A percentile compares a stretch with the other conserved stretches of the same genome.
Evolutionary conservation across 2,888 invertebrate species (phyloP).

Genomic region (Drosophila macrothrix): DNA sequence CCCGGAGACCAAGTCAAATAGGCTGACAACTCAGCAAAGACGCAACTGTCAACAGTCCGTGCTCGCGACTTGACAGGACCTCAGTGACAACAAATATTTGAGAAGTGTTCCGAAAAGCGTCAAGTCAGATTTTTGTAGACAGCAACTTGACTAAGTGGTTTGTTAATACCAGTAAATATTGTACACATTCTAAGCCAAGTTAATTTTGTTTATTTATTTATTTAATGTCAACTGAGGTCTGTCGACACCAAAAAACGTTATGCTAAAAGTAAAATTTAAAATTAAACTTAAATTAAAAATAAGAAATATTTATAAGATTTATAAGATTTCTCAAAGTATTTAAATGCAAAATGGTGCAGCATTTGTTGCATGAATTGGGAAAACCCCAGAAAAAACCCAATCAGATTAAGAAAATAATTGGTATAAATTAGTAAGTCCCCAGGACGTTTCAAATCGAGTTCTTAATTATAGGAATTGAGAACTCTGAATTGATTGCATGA

Average conservation of each 20-base stretch:
- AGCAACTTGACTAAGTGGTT: constrained; percentile 6
- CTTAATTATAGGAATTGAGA: not conserved
- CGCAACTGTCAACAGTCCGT: constrained; percentile 67
- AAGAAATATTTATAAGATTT: not conserved
- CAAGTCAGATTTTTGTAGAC: not conserved
- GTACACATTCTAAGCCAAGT: not conserved
- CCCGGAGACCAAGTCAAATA: constrained; percentile 62
- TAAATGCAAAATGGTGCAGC: not conserved
- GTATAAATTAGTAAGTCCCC: not conserved
- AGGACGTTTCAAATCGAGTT: not conserved
- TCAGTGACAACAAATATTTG: constrained; percentile 40
- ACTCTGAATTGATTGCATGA: not conserved
- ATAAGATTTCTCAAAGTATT: not conserved
- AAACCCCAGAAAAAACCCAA: not conserved
- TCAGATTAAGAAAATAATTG: not conserved
- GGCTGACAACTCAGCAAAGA: constrained; percentile 63
- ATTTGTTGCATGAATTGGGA: not conserved
- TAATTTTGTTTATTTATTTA: not conserved
- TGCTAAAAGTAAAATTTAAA: not conserved
- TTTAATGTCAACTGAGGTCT: not conserved
- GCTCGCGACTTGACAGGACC: constrained; percentile 31
- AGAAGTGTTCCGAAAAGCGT: constrained; percentile 23
- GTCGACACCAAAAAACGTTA: too few relatives aligned
- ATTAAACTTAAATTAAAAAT: not conserved
- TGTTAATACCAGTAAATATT: not conserved